Evolutionary conservation across 2,888 invertebrate genomes (phyloP).

Genomic region (Taenaris catops): DNA sequence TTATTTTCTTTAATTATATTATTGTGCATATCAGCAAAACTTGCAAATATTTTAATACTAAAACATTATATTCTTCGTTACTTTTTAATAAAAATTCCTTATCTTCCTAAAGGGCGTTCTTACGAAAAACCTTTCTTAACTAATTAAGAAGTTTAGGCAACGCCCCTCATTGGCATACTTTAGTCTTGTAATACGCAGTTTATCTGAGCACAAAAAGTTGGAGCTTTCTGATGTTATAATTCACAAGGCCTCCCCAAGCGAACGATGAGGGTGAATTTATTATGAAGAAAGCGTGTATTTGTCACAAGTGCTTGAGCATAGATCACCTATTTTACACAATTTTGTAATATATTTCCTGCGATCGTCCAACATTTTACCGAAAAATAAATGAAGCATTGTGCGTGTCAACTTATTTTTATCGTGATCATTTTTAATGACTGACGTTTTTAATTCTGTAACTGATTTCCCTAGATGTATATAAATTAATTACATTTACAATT

Average conservation of each 20-base stretch:
- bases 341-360: too few species aligned
- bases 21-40: too few species aligned
- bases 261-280: constrained; percentile 65
- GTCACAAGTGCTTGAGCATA: constrained; percentile 38
- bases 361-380: constrained; percentile 4
- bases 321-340: neutral
- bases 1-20: too few species aligned
- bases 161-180: constrained; percentile 68
- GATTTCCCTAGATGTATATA: too few species aligned
- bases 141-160: constrained; percentile 66
- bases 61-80: constrained; percentile 8
- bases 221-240: constrained; percentile 61
- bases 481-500: too few species aligned
- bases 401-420: too few species aligned
- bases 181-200: constrained; percentile 66
- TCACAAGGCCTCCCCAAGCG: constrained; percentile 52
- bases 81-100: constrained; percentile 16
- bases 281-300: constrained; percentile 54
- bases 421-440: too few species aligned
- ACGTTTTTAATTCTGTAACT: too few species aligned
- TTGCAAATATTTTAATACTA: constrained; percentile 10
- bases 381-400: neutral
- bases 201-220: constrained; percentile 67
- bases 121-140: constrained; percentile 35
- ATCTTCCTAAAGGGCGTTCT: constrained; percentile 19